Percentiles rank a stretch among this genome's conserved stretches.
Evolutionary conservation across 2,888 invertebrate species (phyloP).

Genomic region (Strigamia transsilvanica): DNA sequence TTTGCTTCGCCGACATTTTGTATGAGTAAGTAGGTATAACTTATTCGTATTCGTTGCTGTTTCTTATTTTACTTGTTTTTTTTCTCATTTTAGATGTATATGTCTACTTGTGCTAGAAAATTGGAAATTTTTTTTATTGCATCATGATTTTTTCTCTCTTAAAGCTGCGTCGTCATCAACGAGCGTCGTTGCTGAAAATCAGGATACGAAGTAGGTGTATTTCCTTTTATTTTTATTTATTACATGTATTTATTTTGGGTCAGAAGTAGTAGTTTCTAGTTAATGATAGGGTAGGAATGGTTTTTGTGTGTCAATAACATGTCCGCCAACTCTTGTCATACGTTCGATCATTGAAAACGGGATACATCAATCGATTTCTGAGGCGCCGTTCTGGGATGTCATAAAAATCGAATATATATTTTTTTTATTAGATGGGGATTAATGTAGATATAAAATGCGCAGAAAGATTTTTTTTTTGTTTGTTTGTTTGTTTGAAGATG

Average conservation of each 20-base stretch:
- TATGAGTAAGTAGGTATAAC: constrained; percentile 40
- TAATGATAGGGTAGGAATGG: not conserved
- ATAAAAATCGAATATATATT: not conserved
- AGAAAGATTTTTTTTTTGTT: constrained; percentile 11
- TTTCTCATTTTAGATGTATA: not conserved
- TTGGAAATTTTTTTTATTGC: constrained; percentile 40
- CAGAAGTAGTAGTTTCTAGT: not conserved
- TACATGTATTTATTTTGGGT: not conserved
- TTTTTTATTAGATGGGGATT: not conserved
- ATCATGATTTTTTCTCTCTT: constrained; percentile 6
- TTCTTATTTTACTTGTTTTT: constrained; percentile 1
- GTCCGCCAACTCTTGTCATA: not conserved
- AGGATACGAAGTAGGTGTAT: not conserved
- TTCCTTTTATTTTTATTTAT: not conserved
- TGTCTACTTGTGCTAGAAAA: constrained; percentile 12
- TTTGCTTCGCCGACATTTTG: constrained; percentile 40
- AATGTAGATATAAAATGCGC: not conserved
- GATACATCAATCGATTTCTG: constrained; percentile 4
- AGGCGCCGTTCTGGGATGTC: not conserved
- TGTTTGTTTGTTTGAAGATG: not conserved
- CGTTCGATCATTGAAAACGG: not conserved
- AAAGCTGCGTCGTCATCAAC: constrained; percentile 40
- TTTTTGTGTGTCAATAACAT: not conserved
- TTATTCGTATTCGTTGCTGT: constrained; percentile 33
- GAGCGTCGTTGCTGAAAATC: not conserved